These are phyloP conservation scores for Prorops nasuta DNA, from an alignment of 1,140 invertebrate species.

Conservation along the genomic window DNA sequence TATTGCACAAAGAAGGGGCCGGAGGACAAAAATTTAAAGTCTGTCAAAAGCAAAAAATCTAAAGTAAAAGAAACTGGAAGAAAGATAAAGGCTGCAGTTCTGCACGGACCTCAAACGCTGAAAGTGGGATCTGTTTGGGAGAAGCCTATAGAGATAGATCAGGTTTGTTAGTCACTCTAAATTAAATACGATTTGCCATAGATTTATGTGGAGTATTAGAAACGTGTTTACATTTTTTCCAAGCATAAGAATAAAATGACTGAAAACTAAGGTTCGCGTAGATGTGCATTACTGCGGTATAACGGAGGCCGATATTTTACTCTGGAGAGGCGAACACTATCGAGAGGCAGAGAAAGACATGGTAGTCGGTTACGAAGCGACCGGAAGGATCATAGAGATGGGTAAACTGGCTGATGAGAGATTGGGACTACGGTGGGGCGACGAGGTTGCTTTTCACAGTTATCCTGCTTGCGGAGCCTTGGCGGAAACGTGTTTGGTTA, in stretches of 20 bases:
- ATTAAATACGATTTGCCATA: too few species aligned
- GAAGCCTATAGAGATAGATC: neutral
- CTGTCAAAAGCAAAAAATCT: too few species aligned
- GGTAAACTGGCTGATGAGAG: conserved; percentile 14
- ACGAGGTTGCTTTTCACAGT: conserved; percentile 18
- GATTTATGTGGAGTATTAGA: too few species aligned
- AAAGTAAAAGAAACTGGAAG: too few species aligned
- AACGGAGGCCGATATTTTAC: conserved; percentile 6
- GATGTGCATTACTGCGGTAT: conserved; percentile 17
- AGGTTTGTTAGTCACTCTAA: too few species aligned
- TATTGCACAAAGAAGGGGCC: too few species aligned
- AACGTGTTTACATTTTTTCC: too few species aligned
- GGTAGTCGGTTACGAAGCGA: conserved; percentile 15
- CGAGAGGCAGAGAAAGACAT: neutral
- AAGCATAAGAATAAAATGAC: conserved; percentile 1
- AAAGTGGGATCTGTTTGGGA: conserved; percentile 6
- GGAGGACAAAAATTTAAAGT: too few species aligned
- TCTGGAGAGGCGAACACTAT: conserved; percentile 11
- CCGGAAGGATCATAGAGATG: conserved; percentile 19
- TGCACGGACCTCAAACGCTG: conserved; percentile 5
- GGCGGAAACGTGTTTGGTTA: conserved; percentile 14
- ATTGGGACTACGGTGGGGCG: conserved; percentile 8
- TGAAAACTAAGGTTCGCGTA: conserved; percentile 11
- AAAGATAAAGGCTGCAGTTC: conserved; percentile 6
- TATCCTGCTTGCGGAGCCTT: conserved; percentile 13